Evolutionary conservation across 2,113 vertebrate genomes (phyloP), one percentile per base, ranked within the genome.

Genomic region (Zosterops hypoxanthus): DNA sequence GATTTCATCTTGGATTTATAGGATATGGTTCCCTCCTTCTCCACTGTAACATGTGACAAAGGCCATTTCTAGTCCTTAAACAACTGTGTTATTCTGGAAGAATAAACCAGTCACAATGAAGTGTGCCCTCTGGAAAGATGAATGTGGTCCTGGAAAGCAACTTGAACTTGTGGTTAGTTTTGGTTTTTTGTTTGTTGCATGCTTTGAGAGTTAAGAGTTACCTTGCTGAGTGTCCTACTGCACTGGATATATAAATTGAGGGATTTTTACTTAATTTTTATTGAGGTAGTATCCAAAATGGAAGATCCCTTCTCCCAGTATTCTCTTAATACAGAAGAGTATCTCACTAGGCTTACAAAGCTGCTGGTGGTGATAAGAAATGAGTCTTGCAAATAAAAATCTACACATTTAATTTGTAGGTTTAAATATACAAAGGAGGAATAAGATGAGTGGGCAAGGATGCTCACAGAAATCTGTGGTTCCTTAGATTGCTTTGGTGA

Each of bases 1-100:
- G 52, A 44, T 95, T 96, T 95, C 86, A 73, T 29, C 52, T 63
- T 86, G 73, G 34, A 83, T 95, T 93, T 96, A 64, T 68, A 44
- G 49, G 42, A 15, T 84, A 46, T 81, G 77, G 60, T 86, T 94
- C 44, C 69, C 13, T 86, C 69, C 26, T 78, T 28, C 81, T 69
- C 41, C 0, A 0, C 34, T 25, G 12, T 80, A 83, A 77, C 64
- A 81, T 24, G n/a, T 88, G 68, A 85, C 50, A 94, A 93, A 93
- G 68, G 42, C 59, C 64, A 46, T 75, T 87, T 39, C 65, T 82
- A 25, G 56, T 56, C 72, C 73, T 95, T 86, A 66, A 91, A 64
- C 23, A 79, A 42, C 59, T 68, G 65, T 93, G 83, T 82, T 85
- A 73, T 21, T 18, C 9, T 2, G 36, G 56, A 93, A 68, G 83